phyloP scores from a whole-genome alignment of 2,888 invertebrate species.

The Aleiodes leptofemur region DNA sequence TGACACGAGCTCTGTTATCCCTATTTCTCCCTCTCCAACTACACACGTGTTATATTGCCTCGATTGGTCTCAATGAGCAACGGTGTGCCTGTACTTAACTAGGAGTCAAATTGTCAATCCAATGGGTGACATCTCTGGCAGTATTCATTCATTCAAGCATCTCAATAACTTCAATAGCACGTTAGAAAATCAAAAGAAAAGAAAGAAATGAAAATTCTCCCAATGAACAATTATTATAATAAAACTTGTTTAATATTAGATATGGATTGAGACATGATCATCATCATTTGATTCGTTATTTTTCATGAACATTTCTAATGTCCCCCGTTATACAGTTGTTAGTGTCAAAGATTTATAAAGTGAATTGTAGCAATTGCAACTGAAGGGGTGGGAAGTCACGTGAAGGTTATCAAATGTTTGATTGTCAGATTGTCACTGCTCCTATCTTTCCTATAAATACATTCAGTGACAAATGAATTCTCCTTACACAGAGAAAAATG shows the following conservation, averaged over 20 bases:
- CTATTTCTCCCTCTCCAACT: conserved; percentile 8
- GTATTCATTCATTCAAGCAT: conserved; percentile 18
- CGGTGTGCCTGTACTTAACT: conserved; percentile 60
- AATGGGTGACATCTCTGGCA: conserved; percentile 48
- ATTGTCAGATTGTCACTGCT: conserved; percentile 54
- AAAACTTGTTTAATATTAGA: too few relatives aligned
- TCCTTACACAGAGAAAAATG: too few relatives aligned
- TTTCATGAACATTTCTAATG: background rate
- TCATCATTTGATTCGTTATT: too few relatives aligned
- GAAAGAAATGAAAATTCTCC: too few relatives aligned
- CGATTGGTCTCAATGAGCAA: conserved; percentile 67
- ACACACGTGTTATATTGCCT: conserved; percentile 59
- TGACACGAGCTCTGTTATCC: conserved; percentile 27
- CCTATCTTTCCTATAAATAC: conserved; percentile 43
- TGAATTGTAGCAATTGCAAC: conserved; percentile 60
- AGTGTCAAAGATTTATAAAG: conserved; percentile 56
- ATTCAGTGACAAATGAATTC: conserved; percentile 34
- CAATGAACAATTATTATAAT: too few relatives aligned
- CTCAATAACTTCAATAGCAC: conserved; percentile 4
- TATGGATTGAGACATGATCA: background rate
- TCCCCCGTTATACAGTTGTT: conserved; percentile 53
- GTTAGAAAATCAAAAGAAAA: background rate
- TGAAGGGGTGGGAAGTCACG: conserved; percentile 59
- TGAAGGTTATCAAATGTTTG: conserved; percentile 63
- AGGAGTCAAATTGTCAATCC: conserved; percentile 48